These are phyloP conservation scores for Tragopan temminckii DNA, from an alignment of 2,797 vertebrate genomes.

Conservation along the genomic window DNA sequence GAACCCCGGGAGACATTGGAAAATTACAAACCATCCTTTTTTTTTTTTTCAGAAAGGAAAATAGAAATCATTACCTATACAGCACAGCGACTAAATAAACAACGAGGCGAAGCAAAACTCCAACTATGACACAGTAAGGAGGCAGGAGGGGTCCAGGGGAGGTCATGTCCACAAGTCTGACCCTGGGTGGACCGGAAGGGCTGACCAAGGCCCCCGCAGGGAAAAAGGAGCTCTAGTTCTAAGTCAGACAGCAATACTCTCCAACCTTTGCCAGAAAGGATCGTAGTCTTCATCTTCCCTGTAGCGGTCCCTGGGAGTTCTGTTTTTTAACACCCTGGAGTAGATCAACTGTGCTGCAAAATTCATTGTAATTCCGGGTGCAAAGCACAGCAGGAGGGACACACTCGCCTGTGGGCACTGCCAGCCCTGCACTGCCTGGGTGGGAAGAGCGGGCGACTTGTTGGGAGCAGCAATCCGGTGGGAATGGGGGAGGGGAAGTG, in stretches of 20 bases:
- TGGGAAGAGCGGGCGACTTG: background rate
- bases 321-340: conserved; percentile 85
- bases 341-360: conserved; percentile 93
- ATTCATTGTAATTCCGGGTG: conserved; percentile 84
- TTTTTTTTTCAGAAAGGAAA: background rate
- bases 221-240: conserved; percentile 71
- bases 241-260: conserved; percentile 76
- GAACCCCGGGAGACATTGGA: background rate
- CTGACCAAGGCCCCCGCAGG: conserved; percentile 50
- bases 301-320: conserved; percentile 72
- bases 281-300: conserved; percentile 89
- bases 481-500: conserved; percentile 20
- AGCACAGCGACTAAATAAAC: conserved; percentile 79
- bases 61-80: conserved; percentile 79
- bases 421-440: conserved; percentile 22
- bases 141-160: conserved; percentile 64
- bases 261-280: conserved; percentile 97
- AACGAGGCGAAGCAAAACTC: conserved; percentile 81
- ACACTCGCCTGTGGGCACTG: conserved; percentile 22
- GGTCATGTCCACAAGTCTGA: background rate
- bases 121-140: conserved; percentile 72
- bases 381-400: background rate
- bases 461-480: background rate
- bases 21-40: background rate
- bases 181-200: conserved; percentile 13